Conservation (phyloP, 2,113 vertebrate species). For the Megatriorchis doriae region DNA sequence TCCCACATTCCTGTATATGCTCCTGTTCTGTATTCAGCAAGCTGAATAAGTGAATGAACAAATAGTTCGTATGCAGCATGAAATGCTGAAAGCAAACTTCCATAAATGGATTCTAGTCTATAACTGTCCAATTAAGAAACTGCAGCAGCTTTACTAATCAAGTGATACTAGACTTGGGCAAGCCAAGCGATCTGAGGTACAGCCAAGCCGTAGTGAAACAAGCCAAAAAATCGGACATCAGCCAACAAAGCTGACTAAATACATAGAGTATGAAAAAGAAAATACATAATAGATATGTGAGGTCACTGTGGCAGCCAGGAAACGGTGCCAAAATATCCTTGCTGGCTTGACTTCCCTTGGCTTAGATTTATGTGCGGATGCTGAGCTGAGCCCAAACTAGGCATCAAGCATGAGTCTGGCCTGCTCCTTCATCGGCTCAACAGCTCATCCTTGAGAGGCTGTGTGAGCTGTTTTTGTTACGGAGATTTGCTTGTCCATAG, state of each 20-base stretch:
- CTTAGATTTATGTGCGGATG: not conserved
- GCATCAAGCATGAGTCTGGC: not conserved
- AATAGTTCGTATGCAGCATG: not conserved
- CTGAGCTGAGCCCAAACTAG: not conserved
- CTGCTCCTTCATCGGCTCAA: not conserved
- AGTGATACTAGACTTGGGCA: not conserved
- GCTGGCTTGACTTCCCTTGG: not conserved
- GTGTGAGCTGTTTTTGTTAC: not conserved
- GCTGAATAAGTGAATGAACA: not conserved
- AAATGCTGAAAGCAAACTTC: not conserved
- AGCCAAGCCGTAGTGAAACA: constrained; percentile 28
- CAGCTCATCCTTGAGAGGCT: not conserved
- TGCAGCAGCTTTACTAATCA: constrained; percentile 8
- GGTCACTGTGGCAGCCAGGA: not conserved
- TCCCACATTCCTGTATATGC: not conserved
- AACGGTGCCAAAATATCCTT: constrained; percentile 11
- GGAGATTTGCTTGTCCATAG: not conserved
- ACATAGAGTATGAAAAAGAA: constrained; percentile 10
- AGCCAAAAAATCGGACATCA: not conserved
- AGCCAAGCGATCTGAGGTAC: not conserved
- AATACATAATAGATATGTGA: constrained; percentile 21
- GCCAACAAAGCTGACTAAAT: constrained; percentile 34
- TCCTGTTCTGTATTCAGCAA: not conserved
- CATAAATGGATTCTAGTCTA: not conserved
- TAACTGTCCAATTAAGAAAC: constrained; percentile 6